phyloP scores from a whole-genome alignment of 2,797 vertebrate species.

The Hypotaenidia philippensis region DNA sequence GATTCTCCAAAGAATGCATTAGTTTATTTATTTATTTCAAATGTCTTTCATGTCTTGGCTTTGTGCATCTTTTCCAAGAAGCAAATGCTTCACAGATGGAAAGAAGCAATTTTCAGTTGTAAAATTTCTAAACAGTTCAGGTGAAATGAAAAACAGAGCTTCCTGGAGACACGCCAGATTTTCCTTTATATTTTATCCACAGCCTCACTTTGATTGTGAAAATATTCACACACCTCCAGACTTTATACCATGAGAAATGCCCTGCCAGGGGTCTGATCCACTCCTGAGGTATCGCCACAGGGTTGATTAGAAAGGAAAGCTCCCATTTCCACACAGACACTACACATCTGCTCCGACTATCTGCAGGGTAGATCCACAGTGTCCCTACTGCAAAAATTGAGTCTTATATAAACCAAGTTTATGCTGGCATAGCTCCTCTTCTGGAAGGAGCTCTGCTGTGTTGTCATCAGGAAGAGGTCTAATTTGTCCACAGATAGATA shows the following conservation, averaged over 20 bases:
- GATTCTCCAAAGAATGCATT: constrained; percentile 65
- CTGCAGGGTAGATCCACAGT: neutral
- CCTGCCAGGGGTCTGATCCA: neutral
- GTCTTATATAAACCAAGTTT: neutral
- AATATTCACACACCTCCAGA: constrained; percentile 46
- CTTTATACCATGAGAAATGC: constrained; percentile 47
- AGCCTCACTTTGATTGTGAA: constrained; percentile 62
- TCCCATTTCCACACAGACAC: constrained; percentile 29
- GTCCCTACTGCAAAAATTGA: neutral
- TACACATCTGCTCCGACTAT: constrained; percentile 44
- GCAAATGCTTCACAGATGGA: constrained; percentile 69
- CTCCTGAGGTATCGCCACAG: constrained; percentile 24
- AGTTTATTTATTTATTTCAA: constrained; percentile 70
- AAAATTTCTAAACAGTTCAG: constrained; percentile 75
- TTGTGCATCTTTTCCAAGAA: constrained; percentile 72
- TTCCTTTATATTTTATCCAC: neutral
- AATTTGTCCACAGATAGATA: neutral
- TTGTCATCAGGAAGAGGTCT: neutral
- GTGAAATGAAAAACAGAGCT: constrained; percentile 76
- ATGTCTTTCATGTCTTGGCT: constrained; percentile 64
- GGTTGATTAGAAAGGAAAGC: neutral
- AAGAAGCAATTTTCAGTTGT: constrained; percentile 67
- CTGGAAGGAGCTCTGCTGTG: neutral
- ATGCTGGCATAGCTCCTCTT: neutral
- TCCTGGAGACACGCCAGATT: constrained; percentile 32